Conservation (phyloP, 2,797 vertebrate species). For the Pogonophryne albipinna region DNA sequence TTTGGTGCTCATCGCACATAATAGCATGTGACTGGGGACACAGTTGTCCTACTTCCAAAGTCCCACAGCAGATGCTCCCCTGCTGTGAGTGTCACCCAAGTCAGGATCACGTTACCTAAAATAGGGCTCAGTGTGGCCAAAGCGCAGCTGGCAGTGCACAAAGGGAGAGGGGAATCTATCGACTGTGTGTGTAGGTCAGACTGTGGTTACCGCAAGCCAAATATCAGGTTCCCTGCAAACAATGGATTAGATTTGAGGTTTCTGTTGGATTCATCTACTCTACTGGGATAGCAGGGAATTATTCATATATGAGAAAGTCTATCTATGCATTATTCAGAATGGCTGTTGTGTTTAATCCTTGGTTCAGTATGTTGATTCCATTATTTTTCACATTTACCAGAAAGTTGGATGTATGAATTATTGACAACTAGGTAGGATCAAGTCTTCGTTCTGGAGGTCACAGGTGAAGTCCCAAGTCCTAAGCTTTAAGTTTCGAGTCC, state of each 20-base stretch:
- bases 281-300: conserved; percentile 18
- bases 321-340: conserved; percentile 41
- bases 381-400: conserved; percentile 15
- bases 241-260: conserved; percentile 25
- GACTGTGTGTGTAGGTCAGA: conserved; percentile 20
- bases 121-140: conserved; percentile 53
- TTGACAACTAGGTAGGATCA: conserved; percentile 11
- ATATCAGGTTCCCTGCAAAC: conserved; percentile 49
- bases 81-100: conserved; percentile 63
- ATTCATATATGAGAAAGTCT: conserved; percentile 20
- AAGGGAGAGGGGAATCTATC: conserved; percentile 23
- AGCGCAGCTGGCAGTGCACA: conserved; percentile 73
- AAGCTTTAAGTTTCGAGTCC: too few species aligned
- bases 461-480: too few species aligned
- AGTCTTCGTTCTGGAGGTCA: too few species aligned
- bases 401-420: conserved; percentile 28
- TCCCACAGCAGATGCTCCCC: conserved; percentile 80
- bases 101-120: conserved; percentile 74
- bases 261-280: conserved; percentile 21
- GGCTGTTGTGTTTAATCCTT: conserved; percentile 24
- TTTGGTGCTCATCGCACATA: conserved; percentile 64
- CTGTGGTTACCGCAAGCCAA: conserved; percentile 25
- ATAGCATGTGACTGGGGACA: conserved; percentile 71
- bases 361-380: conserved; percentile 7
- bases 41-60: conserved; percentile 71